Evolutionary conservation across 2,113 vertebrate species (phyloP).

Genomic region (Ciconia boyciana): DNA sequence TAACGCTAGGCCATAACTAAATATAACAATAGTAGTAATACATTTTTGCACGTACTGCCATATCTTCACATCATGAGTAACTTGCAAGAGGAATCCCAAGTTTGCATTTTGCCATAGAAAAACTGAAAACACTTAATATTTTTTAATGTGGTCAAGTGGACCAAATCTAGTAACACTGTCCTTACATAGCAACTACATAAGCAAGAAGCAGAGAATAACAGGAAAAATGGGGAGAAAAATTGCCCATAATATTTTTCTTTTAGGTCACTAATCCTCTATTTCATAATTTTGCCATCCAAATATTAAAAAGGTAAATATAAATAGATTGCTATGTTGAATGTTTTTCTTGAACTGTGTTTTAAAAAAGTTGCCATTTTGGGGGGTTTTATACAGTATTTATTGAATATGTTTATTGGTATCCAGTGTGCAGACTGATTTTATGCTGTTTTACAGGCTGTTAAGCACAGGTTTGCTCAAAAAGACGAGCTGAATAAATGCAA

Average conservation of each 20-base stretch:
- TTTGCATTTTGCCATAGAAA: background rate
- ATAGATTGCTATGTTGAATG: background rate
- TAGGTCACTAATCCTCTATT: background rate
- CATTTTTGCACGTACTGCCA: background rate
- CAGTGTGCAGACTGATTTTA: background rate
- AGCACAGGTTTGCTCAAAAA: constrained; percentile 37
- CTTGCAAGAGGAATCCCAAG: background rate
- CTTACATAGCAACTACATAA: background rate
- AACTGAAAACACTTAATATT: background rate
- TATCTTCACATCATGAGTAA: background rate
- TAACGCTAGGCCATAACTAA: background rate
- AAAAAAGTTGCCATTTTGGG: background rate
- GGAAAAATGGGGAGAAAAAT: background rate
- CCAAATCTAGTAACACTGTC: background rate
- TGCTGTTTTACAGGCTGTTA: constrained; percentile 68
- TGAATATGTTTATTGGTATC: background rate
- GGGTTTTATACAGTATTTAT: background rate
- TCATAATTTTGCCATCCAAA: background rate
- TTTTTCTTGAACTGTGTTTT: background rate
- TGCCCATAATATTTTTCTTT: background rate
- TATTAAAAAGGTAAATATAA: background rate
- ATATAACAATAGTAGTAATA: background rate
- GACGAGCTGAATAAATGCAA: constrained; percentile 23
- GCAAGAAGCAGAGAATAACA: background rate
- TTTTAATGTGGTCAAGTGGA: background rate